These are phyloP conservation scores for Xiphophorus birchmanni DNA, from an alignment of 2,797 vertebrate genomes.

Conservation along the genomic window DNA sequence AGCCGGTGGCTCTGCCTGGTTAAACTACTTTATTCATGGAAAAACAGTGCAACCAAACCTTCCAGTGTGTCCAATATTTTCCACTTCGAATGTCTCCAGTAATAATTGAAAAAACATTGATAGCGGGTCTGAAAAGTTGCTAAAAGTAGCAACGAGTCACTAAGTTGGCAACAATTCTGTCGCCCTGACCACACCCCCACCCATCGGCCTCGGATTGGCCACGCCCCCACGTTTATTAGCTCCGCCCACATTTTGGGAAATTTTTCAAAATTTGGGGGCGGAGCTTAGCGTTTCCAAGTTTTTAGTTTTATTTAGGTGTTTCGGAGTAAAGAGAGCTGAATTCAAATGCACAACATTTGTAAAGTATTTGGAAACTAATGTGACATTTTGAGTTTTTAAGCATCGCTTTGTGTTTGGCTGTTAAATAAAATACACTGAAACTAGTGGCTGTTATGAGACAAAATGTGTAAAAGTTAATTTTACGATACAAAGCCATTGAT, in stretches of 20 bases:
- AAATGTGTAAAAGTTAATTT: not conserved
- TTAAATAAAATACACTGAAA: not conserved
- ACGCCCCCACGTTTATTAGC: too few relatives aligned
- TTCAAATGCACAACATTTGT: not conserved
- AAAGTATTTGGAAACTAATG: not conserved
- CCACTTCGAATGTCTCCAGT: too few relatives aligned
- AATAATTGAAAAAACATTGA: too few relatives aligned
- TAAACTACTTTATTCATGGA: too few relatives aligned
- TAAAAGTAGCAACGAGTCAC: too few relatives aligned
- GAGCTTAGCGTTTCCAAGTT: too few relatives aligned
- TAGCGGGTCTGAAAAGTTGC: too few relatives aligned
- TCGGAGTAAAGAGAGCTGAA: not conserved
- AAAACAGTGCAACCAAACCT: not conserved
- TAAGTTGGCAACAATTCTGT: too few relatives aligned
- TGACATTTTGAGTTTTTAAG: not conserved
- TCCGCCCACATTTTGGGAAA: too few relatives aligned
- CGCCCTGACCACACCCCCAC: too few relatives aligned
- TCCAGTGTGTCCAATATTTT: not conserved
- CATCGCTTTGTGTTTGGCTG: not conserved
- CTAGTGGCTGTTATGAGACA: not conserved
- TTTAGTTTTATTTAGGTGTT: not conserved
- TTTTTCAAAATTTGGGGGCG: too few relatives aligned
- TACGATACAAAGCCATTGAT: not conserved
- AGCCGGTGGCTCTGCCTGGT: not conserved
- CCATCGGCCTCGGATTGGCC: too few relatives aligned